Evolutionary conservation across 37 sponge, comb jelly and placozoan genomes (phyloP), one percentile per base, ranked within the genome.

Genomic region (Chondrosia reniformis): DNA sequence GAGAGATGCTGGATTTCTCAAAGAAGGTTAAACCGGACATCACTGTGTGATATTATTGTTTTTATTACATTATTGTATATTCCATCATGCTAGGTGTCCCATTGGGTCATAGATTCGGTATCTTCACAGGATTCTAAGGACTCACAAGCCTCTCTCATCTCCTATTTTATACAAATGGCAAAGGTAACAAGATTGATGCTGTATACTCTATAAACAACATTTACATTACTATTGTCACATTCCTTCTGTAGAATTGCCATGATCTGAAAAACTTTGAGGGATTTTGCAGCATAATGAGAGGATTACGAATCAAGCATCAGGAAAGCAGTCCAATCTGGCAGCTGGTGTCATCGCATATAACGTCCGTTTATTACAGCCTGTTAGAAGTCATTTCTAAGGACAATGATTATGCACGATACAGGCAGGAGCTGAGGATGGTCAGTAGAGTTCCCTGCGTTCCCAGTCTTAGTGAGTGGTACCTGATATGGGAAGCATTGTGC

Each of bases 121-220:
- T 25, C 77, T 33, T 54, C 67, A 17, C 89, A 85, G 55, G 39
- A 67, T 15, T 33, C 59, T 0, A 61, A 38, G 3, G 93, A 92
- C 25, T 77, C 78, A 9, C 82, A 81, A 36, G 74, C 82, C 6
- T 82, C 84, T 0, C 52, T 80, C 27, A 24, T 92, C 12, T 76
- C 86, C 28, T 88, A 92, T 77, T 92, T 92, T 72, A 85, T 88
- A 7, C 77, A 88, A 56, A 77, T 86, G 33, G 93, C 93, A 15
- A 85, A 88, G 76, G 92, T 91, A n/a, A n/a, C n/a, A n/a, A n/a
- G n/a, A n/a, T n/a, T n/a, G n/a, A n/a, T n/a, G n/a, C n/a, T n/a
- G n/a, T n/a, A n/a, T n/a, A n/a, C n/a, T n/a, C n/a, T n/a, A n/a
- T n/a, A n/a, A n/a, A n/a, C n/a, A n/a, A n/a, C n/a, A n/a, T n/a